Conservation (phyloP, 2,888 invertebrate species). For the Rhamphomyia laevipes region DNA sequence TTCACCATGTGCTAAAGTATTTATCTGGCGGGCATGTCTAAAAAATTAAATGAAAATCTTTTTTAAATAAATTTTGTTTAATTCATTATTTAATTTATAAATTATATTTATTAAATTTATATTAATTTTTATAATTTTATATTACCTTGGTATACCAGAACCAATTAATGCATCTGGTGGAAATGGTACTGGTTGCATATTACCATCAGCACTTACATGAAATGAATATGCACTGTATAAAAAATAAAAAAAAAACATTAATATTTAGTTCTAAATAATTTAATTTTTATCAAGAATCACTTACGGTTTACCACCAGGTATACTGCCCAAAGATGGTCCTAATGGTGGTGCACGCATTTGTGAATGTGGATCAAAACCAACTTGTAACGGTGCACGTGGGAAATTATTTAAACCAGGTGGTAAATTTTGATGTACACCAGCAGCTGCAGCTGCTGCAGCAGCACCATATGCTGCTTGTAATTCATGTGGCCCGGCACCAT, state of each 20-base stretch:
- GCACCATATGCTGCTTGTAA: conserved; percentile 42
- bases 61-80: not conserved
- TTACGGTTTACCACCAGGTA: conserved; percentile 79
- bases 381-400: conserved; percentile 51
- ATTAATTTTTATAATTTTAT: not conserved
- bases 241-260: conserved; percentile 9
- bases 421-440: conserved; percentile 50
- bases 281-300: conserved; percentile 34
- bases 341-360: conserved; percentile 46
- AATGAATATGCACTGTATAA: conserved; percentile 81
- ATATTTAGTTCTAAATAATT: too few species aligned
- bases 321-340: conserved; percentile 43
- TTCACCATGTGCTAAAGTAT: conserved; percentile 88
- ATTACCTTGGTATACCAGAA: conserved; percentile 65
- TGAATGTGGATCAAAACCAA: conserved; percentile 54
- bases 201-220: conserved; percentile 82
- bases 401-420: conserved; percentile 52
- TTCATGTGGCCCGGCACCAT: conserved; percentile 48
- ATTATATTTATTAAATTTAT: not conserved
- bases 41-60: conserved; percentile 1
- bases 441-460: conserved; percentile 36
- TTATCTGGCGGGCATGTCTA: conserved; percentile 81
- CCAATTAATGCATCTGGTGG: conserved; percentile 88
- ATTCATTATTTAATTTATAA: too few species aligned
- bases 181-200: conserved; percentile 87